A percentile compares a stretch with the other conserved stretches of the same genome.
Conservation (phyloP, 2,888 invertebrate genomes). For the Brachyptera risi region DNA sequence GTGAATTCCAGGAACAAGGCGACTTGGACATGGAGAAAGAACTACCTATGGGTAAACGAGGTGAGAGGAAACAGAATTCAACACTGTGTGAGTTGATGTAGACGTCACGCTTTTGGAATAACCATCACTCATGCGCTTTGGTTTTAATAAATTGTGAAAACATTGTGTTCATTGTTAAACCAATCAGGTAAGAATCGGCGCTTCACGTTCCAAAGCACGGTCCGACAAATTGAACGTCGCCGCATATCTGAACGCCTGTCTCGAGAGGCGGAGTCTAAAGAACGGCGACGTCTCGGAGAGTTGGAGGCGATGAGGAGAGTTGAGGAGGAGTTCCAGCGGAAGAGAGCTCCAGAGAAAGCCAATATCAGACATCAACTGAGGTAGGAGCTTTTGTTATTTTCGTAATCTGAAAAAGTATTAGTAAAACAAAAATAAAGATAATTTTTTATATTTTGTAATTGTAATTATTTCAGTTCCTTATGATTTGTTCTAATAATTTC, state of each 20-base stretch:
- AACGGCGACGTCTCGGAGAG: conserved; percentile 69
- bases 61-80: too few species aligned
- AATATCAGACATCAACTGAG: conserved; percentile 68
- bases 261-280: conserved; percentile 70
- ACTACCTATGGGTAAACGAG: conserved; percentile 27
- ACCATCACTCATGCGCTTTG: not conserved
- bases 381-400: too few species aligned
- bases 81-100: too few species aligned
- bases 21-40: conserved; percentile 12
- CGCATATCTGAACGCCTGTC: conserved; percentile 70
- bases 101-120: too few species aligned
- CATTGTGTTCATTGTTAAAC: not conserved
- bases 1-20: conserved; percentile 30
- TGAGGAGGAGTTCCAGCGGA: conserved; percentile 82
- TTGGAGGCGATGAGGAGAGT: conserved; percentile 80
- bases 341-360: conserved; percentile 59
- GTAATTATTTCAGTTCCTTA: too few species aligned
- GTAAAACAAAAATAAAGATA: too few species aligned
- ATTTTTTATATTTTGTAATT: too few species aligned
- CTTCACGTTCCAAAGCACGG: conserved; percentile 81
- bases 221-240: conserved; percentile 72
- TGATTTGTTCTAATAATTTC: not conserved
- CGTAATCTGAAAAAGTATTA: too few species aligned
- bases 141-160: not conserved
- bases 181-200: conserved; percentile 46